Evolutionary conservation across 2,797 vertebrate species (phyloP).

Genomic region (Anabas testudineus): DNA sequence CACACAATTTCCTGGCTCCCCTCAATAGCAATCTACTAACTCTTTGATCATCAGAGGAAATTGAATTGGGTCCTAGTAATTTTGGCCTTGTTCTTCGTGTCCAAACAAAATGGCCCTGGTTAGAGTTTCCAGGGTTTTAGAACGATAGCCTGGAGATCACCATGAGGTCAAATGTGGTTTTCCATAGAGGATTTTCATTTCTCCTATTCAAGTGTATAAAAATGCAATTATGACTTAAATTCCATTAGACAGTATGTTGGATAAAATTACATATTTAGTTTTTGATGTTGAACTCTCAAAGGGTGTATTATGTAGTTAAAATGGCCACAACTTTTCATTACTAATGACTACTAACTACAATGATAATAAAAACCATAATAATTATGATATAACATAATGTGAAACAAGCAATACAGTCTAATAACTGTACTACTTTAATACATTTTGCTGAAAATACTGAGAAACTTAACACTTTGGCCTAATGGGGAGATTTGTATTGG

Average conservation of each 20-base stretch:
- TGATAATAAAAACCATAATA: too few species aligned
- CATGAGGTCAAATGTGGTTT: not conserved
- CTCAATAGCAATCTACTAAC: conserved; percentile 43
- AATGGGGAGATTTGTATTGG: conserved; percentile 3
- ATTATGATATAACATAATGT: too few species aligned
- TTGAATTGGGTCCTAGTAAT: conserved; percentile 49
- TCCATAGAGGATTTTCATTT: too few species aligned
- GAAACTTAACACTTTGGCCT: conserved; percentile 1
- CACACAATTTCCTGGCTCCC: conserved; percentile 47
- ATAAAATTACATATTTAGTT: too few species aligned
- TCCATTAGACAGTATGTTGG: too few species aligned
- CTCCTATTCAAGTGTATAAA: too few species aligned
- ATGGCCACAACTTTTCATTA: too few species aligned
- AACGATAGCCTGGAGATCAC: conserved; percentile 5
- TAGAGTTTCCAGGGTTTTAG: conserved; percentile 39
- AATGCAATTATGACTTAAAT: too few species aligned
- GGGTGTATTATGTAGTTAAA: too few species aligned
- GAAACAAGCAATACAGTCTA: too few species aligned
- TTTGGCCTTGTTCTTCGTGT: conserved; percentile 13
- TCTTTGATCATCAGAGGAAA: conserved; percentile 58
- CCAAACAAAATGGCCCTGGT: conserved; percentile 30
- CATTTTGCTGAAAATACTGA: not conserved
- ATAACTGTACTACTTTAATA: not conserved
- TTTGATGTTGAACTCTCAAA: too few species aligned
- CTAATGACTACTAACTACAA: too few species aligned